These are phyloP conservation scores for Sardinella longiceps DNA, from an alignment of 2,797 vertebrate genomes.

Conservation along the genomic window DNA sequence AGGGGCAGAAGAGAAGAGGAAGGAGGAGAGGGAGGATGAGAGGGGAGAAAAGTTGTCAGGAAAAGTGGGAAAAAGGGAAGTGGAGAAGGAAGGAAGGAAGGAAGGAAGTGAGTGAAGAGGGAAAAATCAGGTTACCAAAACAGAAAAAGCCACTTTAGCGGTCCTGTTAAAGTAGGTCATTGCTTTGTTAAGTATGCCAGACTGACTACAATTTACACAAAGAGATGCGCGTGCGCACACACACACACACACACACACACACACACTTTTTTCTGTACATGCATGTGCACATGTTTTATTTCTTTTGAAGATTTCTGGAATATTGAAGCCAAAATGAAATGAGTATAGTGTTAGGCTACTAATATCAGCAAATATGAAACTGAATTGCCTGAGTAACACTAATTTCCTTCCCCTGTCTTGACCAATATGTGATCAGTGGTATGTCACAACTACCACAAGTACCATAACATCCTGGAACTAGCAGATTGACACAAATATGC, in stretches of 20 bases:
- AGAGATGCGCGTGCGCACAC: background rate
- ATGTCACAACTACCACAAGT: no score
- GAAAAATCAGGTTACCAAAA: background rate
- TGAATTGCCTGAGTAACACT: no score
- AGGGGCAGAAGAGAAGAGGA: no score
- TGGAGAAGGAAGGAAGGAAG: no score
- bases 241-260: background rate
- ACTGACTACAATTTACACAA: background rate
- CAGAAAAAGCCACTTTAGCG: conserved; percentile 11
- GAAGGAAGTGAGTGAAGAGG: background rate
- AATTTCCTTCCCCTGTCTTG: no score
- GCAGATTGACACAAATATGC: background rate
- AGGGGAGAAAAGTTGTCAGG: background rate
- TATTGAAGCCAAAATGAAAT: no score
- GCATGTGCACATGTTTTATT: background rate
- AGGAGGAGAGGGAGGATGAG: no score
- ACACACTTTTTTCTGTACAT: no score
- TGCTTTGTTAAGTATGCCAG: conserved; percentile 20
- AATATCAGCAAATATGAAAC: no score
- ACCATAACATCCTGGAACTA: background rate
- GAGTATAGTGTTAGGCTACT: no score
- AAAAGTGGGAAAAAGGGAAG: background rate
- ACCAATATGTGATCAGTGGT: no score
- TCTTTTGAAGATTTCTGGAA: no score
- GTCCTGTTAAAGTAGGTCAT: conserved; percentile 12